These are phyloP conservation scores for Solea senegalensis DNA, from an alignment of 2,113 vertebrate genomes.

Conservation along the genomic window DNA sequence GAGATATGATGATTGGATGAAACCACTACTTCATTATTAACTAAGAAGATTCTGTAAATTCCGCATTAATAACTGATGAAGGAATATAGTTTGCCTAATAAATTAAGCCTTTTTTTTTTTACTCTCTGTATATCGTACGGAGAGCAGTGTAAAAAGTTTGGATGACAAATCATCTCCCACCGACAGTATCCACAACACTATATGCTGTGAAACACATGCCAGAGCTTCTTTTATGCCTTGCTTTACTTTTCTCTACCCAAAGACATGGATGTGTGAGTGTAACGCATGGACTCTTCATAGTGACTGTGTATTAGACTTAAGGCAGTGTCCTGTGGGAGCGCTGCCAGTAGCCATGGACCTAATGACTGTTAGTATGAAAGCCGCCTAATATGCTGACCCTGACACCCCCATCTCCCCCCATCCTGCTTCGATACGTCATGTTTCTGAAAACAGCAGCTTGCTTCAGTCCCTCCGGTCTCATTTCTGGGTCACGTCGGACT, in stretches of 20 bases:
- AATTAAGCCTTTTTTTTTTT: conserved; percentile 6
- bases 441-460: background rate
- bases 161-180: conserved; percentile 29
- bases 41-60: conserved; percentile 29
- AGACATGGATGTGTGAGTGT: conserved; percentile 50
- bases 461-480: conserved; percentile 6
- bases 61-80: conserved; percentile 11
- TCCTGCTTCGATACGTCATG: conserved; percentile 15
- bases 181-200: conserved; percentile 14
- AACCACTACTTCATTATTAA: conserved; percentile 70
- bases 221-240: conserved; percentile 45
- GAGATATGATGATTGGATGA: conserved; percentile 48
- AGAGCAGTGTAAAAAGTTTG: conserved; percentile 24
- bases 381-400: conserved; percentile 12
- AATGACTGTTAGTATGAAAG: conserved; percentile 79
- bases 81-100: background rate
- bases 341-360: conserved; percentile 81
- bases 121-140: conserved; percentile 24
- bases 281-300: conserved; percentile 43
- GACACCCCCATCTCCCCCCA: background rate
- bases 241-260: conserved; percentile 62
- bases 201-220: conserved; percentile 34
- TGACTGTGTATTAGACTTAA: conserved; percentile 47
- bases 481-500: conserved; percentile 24
- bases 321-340: conserved; percentile 43